Base-by-base conservation (phyloP, 1,140 invertebrate species). In the Sipha flava region DNA sequence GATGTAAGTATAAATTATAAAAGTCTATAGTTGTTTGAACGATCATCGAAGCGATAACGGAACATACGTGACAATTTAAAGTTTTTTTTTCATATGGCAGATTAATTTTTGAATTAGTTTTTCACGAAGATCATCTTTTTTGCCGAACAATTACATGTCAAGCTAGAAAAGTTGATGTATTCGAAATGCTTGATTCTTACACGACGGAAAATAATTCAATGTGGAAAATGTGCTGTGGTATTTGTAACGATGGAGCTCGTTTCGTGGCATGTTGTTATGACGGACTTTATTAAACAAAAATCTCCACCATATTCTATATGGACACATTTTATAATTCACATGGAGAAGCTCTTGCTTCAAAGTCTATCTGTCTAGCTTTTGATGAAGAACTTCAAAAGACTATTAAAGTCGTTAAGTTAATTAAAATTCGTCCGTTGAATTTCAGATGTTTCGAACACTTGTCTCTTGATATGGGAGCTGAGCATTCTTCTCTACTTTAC, bases 391-490 rank as follows among this genome's bases (percentile, higher is more conserved):
- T 64, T 6, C 31, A 64, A 37, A 6, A n/a, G 21, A 40, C 34
- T 43, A 52, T 72, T 21, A 45, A 72, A 52, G 29, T 45, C 7
- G 68, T 75, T 0, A 54, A 52, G 10, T 75, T 81, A 37, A 57
- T 79, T 9, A 79, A 79, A 49, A 34, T 62, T 29, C 52, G 64
- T 45, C 23, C 77, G 14, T 23, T 43, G 47, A 68, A 72, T 6
- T 70, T 37, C 37, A 54, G 40, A 57, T 49, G 66, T 45, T 81
- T 81, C 40, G 45, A 70, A 59, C 34, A 54, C 16, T 14, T 81
- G n/a, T 79, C 75, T 79, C 2, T 79, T 21, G 75, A 81, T 57
- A 70, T 81, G 49, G 62, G 66, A 18, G 52, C 29, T 59, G 31
- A 59, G 4, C 62, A 79, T 21, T 6, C 64, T 43, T 68, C 21